Conservation (phyloP, 2,888 invertebrate genomes). For the Polyploca ridens region DNA sequence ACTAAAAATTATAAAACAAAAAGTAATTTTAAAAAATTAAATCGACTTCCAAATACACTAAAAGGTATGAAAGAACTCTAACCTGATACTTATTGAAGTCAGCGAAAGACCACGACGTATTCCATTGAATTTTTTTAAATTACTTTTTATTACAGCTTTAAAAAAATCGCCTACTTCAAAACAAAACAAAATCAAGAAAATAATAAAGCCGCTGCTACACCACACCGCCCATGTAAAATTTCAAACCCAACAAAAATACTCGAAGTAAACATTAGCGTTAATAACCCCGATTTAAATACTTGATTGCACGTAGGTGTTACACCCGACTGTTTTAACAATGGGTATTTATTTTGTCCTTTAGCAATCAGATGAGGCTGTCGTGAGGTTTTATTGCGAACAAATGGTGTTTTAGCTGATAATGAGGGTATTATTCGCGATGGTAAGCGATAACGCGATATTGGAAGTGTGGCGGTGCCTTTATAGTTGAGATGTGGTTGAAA, state of each 20-base stretch:
- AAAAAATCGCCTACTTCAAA: no score
- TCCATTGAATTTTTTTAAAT: no score
- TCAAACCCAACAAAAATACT: neutral
- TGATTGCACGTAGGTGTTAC: constrained; percentile 62
- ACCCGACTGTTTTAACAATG: constrained; percentile 47
- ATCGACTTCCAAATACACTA: no score
- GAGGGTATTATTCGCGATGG: constrained; percentile 21
- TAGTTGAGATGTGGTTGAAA: neutral
- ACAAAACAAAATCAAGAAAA: neutral
- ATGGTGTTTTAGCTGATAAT: constrained; percentile 53
- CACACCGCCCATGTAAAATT: neutral
- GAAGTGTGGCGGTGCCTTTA: neutral
- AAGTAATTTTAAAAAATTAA: no score
- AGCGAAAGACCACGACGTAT: no score
- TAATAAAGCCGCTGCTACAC: neutral
- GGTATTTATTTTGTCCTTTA: constrained; percentile 53
- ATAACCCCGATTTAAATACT: constrained; percentile 53
- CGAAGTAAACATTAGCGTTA: constrained; percentile 17
- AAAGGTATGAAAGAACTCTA: no score
- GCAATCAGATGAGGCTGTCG: constrained; percentile 37
- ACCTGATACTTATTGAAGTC: no score
- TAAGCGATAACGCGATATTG: neutral
- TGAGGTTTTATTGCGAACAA: constrained; percentile 47
- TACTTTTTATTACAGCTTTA: no score
- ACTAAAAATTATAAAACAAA: no score